phyloP scores from a whole-genome alignment of 2,797 vertebrate species.

The Cichlasoma orientale region DNA sequence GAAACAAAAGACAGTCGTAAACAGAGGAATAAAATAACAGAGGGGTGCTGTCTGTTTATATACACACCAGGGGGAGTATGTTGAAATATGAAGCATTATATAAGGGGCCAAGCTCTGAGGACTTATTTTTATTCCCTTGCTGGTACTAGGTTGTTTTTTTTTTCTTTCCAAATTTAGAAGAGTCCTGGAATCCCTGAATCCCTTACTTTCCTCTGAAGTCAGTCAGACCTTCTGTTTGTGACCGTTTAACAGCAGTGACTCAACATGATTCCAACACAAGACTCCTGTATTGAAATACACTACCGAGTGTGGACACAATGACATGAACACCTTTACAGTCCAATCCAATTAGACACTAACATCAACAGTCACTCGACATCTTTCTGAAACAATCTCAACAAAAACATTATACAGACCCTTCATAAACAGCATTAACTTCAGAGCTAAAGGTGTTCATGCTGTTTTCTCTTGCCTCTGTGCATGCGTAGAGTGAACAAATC shows the following conservation, averaged over 20 bases:
- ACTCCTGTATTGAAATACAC: slow-evolving; percentile 1
- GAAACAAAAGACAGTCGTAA: slow-evolving; percentile 67
- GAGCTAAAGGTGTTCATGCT: slow-evolving; percentile 21
- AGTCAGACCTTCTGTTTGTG: slow-evolving; percentile 20
- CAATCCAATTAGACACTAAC: slow-evolving; percentile 8
- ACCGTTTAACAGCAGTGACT: not conserved
- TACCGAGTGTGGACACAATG: slow-evolving; percentile 16
- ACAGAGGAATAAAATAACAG: slow-evolving; percentile 69
- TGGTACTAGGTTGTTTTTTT: not conserved
- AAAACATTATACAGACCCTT: slow-evolving; percentile 8
- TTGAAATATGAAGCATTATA: slow-evolving; percentile 32
- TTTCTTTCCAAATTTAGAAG: not conserved
- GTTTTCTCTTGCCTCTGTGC: slow-evolving; percentile 17
- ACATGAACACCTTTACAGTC: slow-evolving; percentile 27
- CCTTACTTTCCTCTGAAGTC: slow-evolving; percentile 21
- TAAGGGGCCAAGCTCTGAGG: not conserved
- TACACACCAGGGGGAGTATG: slow-evolving; percentile 73
- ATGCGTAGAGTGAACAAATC: slow-evolving; percentile 18
- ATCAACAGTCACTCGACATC: slow-evolving; percentile 8
- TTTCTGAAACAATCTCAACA: slow-evolving; percentile 7
- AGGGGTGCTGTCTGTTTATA: slow-evolving; percentile 68
- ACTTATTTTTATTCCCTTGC: slow-evolving; percentile 28
- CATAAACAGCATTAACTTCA: slow-evolving; percentile 27
- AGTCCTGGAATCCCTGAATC: slow-evolving; percentile 18
- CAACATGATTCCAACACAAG: slow-evolving; percentile 29